Percentiles rank a stretch among this genome's conserved stretches.
Conservation (phyloP, 2,113 vertebrate genomes). For the Notothenia rossii region DNA sequence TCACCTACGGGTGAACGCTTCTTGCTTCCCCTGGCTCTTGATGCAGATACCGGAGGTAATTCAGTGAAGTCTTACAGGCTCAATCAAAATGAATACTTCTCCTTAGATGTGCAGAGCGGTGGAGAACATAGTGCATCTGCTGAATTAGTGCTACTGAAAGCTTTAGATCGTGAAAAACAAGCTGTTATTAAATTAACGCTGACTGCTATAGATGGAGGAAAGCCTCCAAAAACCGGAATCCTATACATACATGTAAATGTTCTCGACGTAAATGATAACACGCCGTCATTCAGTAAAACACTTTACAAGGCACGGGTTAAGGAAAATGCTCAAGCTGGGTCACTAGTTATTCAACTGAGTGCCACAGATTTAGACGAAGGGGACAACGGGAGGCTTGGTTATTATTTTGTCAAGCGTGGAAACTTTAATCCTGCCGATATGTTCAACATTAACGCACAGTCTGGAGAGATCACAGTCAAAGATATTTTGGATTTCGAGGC, state of each 20-base stretch:
- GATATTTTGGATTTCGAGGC: slow-evolving; percentile 82
- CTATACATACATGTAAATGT: slow-evolving; percentile 69
- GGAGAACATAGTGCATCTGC: slow-evolving; percentile 1
- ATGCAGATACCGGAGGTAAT: slow-evolving; percentile 77
- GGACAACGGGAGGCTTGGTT: slow-evolving; percentile 65
- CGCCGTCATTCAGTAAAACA: slow-evolving; percentile 59
- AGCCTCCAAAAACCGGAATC: slow-evolving; percentile 59
- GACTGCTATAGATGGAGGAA: slow-evolving; percentile 80
- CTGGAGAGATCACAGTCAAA: slow-evolving; percentile 84
- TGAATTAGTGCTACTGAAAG: slow-evolving; percentile 59
- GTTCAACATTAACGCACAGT: slow-evolving; percentile 84
- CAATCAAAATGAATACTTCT: neutral
- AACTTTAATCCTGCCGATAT: slow-evolving; percentile 70
- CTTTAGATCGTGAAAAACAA: slow-evolving; percentile 78
- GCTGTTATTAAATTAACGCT: slow-evolving; percentile 57
- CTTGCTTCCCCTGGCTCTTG: slow-evolving; percentile 55
- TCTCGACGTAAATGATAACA: slow-evolving; percentile 77
- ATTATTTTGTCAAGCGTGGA: slow-evolving; percentile 82
- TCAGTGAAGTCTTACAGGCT: slow-evolving; percentile 51
- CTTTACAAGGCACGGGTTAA: slow-evolving; percentile 73
- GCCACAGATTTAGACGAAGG: slow-evolving; percentile 84
- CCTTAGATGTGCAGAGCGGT: neutral
- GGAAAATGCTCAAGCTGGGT: slow-evolving; percentile 60
- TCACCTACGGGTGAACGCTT: slow-evolving; percentile 60
- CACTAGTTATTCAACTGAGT: slow-evolving; percentile 60